A percentile compares a stretch with the other conserved stretches of the same genome.
These are phyloP conservation scores for Micropterix aruncella DNA, from an alignment of 2,888 invertebrate species.

Conservation along the genomic window DNA sequence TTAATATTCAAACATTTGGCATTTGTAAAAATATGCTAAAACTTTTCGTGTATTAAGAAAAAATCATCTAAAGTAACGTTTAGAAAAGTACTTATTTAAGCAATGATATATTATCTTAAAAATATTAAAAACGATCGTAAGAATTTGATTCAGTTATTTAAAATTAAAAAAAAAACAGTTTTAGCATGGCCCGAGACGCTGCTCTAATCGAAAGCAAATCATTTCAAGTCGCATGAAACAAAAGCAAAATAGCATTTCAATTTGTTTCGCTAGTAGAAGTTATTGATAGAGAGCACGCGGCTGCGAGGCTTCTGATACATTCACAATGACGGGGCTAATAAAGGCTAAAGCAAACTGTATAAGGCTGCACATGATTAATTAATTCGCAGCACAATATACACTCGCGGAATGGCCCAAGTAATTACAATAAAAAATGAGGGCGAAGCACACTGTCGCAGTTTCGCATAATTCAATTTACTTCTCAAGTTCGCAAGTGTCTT, in stretches of 20 bases:
- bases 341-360: not conserved
- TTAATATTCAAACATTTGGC: no score
- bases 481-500: not conserved
- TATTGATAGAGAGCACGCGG: not conserved
- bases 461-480: not conserved
- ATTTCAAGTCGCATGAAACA: not conserved
- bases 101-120: no score
- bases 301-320: not conserved
- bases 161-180: no score
- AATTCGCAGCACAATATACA: not conserved
- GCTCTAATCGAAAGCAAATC: no score
- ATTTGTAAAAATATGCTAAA: no score
- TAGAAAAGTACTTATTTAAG: no score
- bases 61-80: no score
- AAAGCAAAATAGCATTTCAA: not conserved
- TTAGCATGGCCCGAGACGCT: no score
- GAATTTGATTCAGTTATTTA: no score
- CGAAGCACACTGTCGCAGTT: no score
- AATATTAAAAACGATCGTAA: no score
- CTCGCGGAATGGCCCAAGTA: not conserved
- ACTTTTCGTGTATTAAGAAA: no score
- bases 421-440: not conserved
- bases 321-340: not conserved
- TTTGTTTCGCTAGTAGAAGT: not conserved
- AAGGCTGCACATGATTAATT: not conserved